These are phyloP conservation scores for Diadophis punctatus DNA, from an alignment of 2,113 vertebrate species.

Conservation along the genomic window DNA sequence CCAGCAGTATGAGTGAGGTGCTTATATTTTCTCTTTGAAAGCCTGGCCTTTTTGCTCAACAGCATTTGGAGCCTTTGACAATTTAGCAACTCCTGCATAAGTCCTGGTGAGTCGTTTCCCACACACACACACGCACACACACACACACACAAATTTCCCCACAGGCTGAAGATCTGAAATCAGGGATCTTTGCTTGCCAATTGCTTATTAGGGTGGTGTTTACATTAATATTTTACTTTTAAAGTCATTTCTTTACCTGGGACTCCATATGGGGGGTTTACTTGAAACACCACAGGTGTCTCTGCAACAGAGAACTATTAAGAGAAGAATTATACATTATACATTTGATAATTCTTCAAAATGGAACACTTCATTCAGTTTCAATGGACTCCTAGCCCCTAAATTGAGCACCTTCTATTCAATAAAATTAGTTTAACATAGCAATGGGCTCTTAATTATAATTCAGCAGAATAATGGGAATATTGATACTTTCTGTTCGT, in stretches of 20 bases:
- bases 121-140: no score
- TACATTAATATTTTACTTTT: not conserved
- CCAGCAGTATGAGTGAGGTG: not conserved
- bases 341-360: not conserved
- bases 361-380: not conserved
- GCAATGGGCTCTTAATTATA: not conserved
- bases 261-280: slow-evolving; percentile 64
- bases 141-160: no score
- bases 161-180: not conserved
- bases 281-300: slow-evolving; percentile 67
- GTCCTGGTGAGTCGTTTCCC: not conserved
- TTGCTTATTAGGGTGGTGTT: not conserved
- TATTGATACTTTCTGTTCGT: not conserved
- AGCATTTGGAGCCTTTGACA: not conserved
- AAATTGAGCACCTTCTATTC: not conserved
- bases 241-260: slow-evolving; percentile 64
- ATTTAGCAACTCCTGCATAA: not conserved
- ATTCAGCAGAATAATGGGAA: not conserved
- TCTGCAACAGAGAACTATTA: slow-evolving; percentile 66
- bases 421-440: not conserved
- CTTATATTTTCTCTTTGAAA: not conserved
- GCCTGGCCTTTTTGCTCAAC: not conserved
- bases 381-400: not conserved
- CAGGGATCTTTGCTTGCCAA: not conserved
- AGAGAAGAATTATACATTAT: slow-evolving; percentile 36